Conservation (phyloP, 2,113 vertebrate genomes). For the Ceyx melanurus region DNA sequence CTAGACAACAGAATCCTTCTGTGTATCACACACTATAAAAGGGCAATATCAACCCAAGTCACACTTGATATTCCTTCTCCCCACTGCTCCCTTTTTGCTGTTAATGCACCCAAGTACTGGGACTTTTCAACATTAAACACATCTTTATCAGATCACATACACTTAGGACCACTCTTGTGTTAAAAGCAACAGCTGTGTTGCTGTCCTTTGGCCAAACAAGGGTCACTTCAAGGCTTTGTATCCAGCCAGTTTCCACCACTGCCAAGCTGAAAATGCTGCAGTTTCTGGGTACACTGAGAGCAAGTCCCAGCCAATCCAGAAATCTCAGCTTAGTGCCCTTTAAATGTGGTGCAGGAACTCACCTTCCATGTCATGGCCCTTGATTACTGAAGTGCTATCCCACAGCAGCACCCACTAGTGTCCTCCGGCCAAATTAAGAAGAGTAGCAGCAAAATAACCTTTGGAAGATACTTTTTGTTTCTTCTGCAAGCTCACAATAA, state of each 20-base stretch:
- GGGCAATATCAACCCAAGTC: not conserved
- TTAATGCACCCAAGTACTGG: not conserved
- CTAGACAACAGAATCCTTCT: constrained; percentile 64
- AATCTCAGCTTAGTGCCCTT: not conserved
- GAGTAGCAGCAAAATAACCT: not conserved
- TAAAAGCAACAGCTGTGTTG: not conserved
- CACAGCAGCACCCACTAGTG: not conserved
- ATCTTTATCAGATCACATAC: not conserved
- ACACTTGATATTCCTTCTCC: not conserved
- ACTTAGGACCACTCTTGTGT: not conserved
- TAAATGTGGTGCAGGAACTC: not conserved
- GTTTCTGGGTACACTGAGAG: not conserved
- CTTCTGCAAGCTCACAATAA: not conserved
- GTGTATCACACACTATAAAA: constrained; percentile 1
- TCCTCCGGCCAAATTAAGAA: not conserved
- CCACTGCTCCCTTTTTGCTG: rapidly evolving
- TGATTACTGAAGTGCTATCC: not conserved
- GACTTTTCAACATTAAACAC: not conserved
- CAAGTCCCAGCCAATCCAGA: not conserved
- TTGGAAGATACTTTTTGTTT: not conserved
- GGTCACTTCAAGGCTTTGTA: not conserved
- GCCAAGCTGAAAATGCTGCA: not conserved
- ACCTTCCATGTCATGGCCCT: not conserved
- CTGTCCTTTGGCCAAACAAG: not conserved
- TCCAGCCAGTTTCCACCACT: not conserved